Evolutionary conservation across 92 coral and sea anemone genomes (phyloP).

Genomic region (Actinernus sp.): DNA sequence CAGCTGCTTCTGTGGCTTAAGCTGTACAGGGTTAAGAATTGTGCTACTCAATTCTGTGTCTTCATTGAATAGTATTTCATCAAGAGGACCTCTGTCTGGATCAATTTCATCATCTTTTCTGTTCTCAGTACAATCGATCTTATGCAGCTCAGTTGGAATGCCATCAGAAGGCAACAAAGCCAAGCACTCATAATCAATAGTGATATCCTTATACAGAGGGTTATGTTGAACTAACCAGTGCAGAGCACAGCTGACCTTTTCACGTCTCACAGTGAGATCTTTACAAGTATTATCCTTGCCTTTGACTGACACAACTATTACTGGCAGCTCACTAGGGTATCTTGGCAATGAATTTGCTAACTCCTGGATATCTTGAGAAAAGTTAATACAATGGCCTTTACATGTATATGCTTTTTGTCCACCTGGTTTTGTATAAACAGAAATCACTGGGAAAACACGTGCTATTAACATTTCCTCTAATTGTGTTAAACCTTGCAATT

Average conservation of each 20-base stretch:
- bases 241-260: slow-evolving; percentile 35
- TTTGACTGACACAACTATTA: slow-evolving; percentile 27
- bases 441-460: slow-evolving; percentile 70
- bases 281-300: no score
- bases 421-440: slow-evolving; percentile 78
- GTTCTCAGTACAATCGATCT: slow-evolving; percentile 29
- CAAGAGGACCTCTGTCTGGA: slow-evolving; percentile 67
- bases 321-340: slow-evolving; percentile 67
- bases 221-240: slow-evolving; percentile 69
- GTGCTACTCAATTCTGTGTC: no score
- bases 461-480: slow-evolving; percentile 84
- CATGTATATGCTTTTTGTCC: no score
- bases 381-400: no score
- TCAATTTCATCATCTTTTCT: slow-evolving; percentile 48
- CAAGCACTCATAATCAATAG: slow-evolving; percentile 56
- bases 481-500: slow-evolving; percentile 77
- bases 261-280: not conserved
- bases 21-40: slow-evolving; percentile 44
- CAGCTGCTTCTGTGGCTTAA: slow-evolving; percentile 57
- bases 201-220: no score
- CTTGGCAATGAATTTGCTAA: no score
- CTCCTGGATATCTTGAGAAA: no score
- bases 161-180: slow-evolving; percentile 55
- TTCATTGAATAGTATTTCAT: slow-evolving; percentile 57
- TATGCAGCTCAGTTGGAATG: slow-evolving; percentile 51